Conservation (phyloP, 2,797 vertebrate genomes). For the Gastrophryne carolinensis region DNA sequence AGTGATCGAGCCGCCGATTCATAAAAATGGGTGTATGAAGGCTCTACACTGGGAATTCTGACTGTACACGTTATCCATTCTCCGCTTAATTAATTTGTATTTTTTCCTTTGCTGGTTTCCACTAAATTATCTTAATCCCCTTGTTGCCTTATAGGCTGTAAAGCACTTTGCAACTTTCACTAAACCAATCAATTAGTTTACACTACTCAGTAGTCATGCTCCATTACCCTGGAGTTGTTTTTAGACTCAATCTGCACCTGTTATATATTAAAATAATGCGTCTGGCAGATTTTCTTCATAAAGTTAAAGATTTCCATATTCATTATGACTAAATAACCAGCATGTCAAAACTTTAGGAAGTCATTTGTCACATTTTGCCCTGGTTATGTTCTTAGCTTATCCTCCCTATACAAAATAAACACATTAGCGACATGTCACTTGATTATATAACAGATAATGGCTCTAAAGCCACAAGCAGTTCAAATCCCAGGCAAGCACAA, state of each 20-base stretch:
- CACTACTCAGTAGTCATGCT: not conserved
- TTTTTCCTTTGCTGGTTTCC: not conserved
- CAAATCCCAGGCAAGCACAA: conserved; percentile 1
- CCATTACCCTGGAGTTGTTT: not conserved
- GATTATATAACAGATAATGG: conserved; percentile 2
- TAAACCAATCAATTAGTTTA: not conserved
- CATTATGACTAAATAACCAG: not conserved
- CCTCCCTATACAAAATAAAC: not conserved
- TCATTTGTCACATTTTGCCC: not conserved
- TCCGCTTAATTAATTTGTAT: not conserved
- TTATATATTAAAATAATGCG: not conserved
- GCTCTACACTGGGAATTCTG: too few relatives aligned
- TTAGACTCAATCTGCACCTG: not conserved
- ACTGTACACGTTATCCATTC: too few relatives aligned
- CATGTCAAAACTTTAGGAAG: not conserved
- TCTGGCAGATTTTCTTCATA: not conserved
- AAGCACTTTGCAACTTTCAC: not conserved
- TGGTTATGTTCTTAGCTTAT: not conserved
- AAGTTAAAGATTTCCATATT: not conserved
- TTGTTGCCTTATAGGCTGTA: not conserved
- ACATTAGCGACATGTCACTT: not conserved
- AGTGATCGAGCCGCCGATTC: too few relatives aligned
- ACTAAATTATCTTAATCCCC: not conserved
- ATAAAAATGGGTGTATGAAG: too few relatives aligned
- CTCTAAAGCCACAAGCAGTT: not conserved